Base-by-base conservation (phyloP, 2,797 vertebrate genomes). In the Nannoperca obscura region DNA sequence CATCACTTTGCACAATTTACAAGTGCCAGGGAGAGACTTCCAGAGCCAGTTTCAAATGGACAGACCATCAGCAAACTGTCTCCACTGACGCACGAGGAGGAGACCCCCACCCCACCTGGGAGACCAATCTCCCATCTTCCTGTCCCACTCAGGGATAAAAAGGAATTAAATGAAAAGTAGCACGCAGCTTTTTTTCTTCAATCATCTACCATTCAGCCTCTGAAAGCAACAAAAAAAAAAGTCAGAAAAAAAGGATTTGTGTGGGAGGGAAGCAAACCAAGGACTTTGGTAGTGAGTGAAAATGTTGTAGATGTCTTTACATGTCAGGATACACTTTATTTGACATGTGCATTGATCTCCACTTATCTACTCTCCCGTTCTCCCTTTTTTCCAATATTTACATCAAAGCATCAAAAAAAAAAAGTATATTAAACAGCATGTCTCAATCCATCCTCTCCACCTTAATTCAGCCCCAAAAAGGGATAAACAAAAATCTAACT, bases 401-500 rank as follows among this genome's bases (percentile, higher is more conserved):
- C 98, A 98, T 92, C 94, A 91, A 95, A 96, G 94, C 94, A 81
- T 96, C 92, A 27, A 27, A 27, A 27, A 27, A 27, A 93, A 87
- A 89, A 97, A 97, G 94, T 94, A 97, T 98, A 97, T 97, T 97
- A 96, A 98, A 98, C 97, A 98, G 95, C 96, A 97, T 95, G 94
- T 96, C 95, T 95, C 86, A 81, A 86, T 86, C 83, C 82, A 72
- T 78, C 76, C 61, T 78, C 80, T 85, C 81, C 88, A 65, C 82
- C 69, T 78, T 62, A 80, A 89, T 88, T 84, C 76, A 79, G 80
- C 81, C 67, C 76, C 74, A 71, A 74, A 74, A 32, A 77, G 78
- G 75, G 72, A 84, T 69, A 73, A 87, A 87, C 70, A 79, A 88
- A 83, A 89, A 75, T 81, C 68, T 73, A 90, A 88, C 83, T 90